Conservation (phyloP, 2,113 vertebrate genomes). For the Xiphorhynchus elegans region DNA sequence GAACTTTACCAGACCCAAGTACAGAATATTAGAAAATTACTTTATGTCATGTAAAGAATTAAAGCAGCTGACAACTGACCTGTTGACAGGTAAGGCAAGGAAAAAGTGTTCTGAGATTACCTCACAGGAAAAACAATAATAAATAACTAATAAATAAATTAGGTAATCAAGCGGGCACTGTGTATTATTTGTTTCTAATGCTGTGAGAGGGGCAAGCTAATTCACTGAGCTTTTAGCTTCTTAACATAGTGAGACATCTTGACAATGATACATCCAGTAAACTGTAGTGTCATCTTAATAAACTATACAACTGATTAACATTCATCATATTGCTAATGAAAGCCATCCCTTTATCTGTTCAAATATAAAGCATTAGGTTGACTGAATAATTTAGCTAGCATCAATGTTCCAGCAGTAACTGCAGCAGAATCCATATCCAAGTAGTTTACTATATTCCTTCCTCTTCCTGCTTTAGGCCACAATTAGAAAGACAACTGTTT, state of each 20-base stretch:
- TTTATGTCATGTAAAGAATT: not conserved
- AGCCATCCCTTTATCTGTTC: constrained; percentile 7
- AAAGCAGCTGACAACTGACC: not conserved
- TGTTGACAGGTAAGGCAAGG: not conserved
- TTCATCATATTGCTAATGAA: constrained; percentile 28
- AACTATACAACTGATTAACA: constrained; percentile 23
- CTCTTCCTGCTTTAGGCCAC: constrained; percentile 26
- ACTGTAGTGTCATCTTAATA: constrained; percentile 9
- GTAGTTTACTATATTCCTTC: not conserved
- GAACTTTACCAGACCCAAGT: not conserved
- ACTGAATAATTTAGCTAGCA: not conserved
- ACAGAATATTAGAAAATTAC: not conserved
- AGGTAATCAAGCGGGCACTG: not conserved
- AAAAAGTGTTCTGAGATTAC: not conserved
- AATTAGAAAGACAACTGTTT: constrained; percentile 58
- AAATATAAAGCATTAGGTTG: not conserved
- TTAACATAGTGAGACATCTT: not conserved
- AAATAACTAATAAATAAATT: not conserved
- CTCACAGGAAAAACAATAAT: not conserved
- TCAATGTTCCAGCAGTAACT: not conserved
- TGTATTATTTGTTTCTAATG: not conserved
- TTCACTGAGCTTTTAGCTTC: constrained; percentile 19
- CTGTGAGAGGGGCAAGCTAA: not conserved
- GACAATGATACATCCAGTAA: not conserved
- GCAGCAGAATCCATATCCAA: not conserved